These are phyloP conservation scores for Phorcus lineatus DNA, from an alignment of 2,888 invertebrate genomes.

Conservation along the genomic window DNA sequence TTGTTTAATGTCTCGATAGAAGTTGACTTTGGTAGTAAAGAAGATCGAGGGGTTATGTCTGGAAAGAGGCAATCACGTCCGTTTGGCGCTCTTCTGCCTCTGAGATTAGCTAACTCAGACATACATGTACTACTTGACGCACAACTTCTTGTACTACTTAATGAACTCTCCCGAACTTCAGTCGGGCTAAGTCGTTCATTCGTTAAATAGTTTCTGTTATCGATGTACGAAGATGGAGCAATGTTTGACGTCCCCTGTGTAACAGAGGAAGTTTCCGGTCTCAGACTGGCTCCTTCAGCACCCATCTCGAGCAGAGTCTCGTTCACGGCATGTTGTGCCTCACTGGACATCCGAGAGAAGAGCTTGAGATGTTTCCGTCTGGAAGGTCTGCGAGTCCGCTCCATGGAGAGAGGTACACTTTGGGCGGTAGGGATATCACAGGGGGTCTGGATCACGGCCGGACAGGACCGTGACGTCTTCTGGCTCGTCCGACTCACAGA, in stretches of 20 bases:
- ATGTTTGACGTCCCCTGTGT: not conserved
- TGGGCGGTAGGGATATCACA: not conserved
- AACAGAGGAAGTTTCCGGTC: not conserved
- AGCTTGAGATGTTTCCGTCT: conserved; percentile 31
- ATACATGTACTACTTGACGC: not conserved
- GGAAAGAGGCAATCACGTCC: not conserved
- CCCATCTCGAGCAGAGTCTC: conserved; percentile 62
- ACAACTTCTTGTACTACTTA: conserved; percentile 14
- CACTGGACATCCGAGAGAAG: conserved; percentile 62
- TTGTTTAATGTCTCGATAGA: not conserved
- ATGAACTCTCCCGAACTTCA: not conserved
- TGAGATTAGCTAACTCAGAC: not conserved
- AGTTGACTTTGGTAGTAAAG: not conserved
- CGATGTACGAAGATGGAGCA: not conserved
- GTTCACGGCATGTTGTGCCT: conserved; percentile 62
- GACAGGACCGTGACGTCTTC: conserved; percentile 53
- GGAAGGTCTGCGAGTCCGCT: not conserved
- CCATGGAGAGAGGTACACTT: not conserved
- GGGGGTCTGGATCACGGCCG: conserved; percentile 47
- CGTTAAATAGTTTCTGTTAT: not conserved
- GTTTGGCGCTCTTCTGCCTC: not conserved
- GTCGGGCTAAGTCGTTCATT: not conserved
- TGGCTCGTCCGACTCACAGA: conserved; percentile 47
- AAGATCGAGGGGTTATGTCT: not conserved
- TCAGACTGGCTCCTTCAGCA: not conserved